Conservation (phyloP, 2,888 invertebrate species). For the Sclerodermus sp. region DNA sequence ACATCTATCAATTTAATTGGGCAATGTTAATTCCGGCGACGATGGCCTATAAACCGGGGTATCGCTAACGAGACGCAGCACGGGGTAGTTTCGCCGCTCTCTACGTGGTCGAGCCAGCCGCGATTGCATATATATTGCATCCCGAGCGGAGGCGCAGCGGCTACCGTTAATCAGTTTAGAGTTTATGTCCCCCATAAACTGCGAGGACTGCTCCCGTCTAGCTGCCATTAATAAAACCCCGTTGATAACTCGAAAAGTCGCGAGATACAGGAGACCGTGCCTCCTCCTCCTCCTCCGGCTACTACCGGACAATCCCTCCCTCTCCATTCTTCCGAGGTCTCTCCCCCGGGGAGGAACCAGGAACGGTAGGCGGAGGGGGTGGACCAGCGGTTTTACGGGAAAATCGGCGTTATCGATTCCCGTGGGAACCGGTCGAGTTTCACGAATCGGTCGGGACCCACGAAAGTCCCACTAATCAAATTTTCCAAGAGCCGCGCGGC, state of each 20-base stretch:
- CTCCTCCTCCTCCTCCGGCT: too few relatives aligned
- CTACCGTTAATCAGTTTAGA: conserved; percentile 59
- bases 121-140: conserved; percentile 40
- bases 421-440: too few relatives aligned
- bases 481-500: too few relatives aligned
- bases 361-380: too few relatives aligned
- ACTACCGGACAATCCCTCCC: too few relatives aligned
- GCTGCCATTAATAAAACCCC: conserved; percentile 57
- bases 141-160: conserved; percentile 23
- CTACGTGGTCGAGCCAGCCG: conserved; percentile 23
- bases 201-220: conserved; percentile 38
- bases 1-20: conserved; percentile 59
- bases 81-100: conserved; percentile 44
- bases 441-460: too few relatives aligned
- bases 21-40: conserved; percentile 57
- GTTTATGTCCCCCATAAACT: conserved; percentile 57
- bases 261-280: conserved; percentile 37
- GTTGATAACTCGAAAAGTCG: conserved; percentile 58
- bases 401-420: too few relatives aligned
- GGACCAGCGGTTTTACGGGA: too few relatives aligned
- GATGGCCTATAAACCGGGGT: conserved; percentile 55
- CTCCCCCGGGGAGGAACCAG: too few relatives aligned
- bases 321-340: too few relatives aligned
- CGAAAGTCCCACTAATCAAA: too few relatives aligned
- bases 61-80: conserved; percentile 53